Conservation (phyloP, 2,797 vertebrate species). For the Darevskia mixta region DNA sequence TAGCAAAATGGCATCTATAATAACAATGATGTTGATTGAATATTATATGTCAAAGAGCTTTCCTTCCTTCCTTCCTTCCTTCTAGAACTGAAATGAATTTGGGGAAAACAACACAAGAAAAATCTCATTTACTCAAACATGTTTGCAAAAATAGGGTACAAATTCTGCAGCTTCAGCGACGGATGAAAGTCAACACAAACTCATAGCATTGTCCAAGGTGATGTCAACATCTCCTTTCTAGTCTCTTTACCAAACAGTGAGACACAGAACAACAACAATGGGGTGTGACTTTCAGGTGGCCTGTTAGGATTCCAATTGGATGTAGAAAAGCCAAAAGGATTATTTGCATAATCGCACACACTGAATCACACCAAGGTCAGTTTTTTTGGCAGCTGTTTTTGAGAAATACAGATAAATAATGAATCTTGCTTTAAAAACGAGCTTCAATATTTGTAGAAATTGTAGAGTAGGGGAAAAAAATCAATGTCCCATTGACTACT, state of each 20-base stretch:
- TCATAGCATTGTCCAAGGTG: conserved; percentile 64
- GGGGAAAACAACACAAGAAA: background rate
- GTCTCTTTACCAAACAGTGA: conserved; percentile 67
- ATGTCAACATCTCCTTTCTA: conserved; percentile 65
- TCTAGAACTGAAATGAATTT: background rate
- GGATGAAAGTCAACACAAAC: conserved; percentile 71
- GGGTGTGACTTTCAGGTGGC: conserved; percentile 52
- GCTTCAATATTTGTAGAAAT: conserved; percentile 83
- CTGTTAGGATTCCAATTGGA: conserved; percentile 49
- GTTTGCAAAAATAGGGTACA: conserved; percentile 34
- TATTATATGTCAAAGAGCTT: accelerated
- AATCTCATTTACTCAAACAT: background rate
- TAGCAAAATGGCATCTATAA: conserved; percentile 19
- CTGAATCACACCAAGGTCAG: conserved; percentile 27
- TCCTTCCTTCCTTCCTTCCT: background rate
- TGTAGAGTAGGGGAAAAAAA: conserved; percentile 79
- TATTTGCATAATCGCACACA: conserved; percentile 62
- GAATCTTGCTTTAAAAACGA: conserved; percentile 79
- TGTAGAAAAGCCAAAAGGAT: conserved; percentile 38
- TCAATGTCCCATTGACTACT: conserved; percentile 84
- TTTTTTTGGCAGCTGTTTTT: conserved; percentile 67
- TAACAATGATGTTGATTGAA: background rate
- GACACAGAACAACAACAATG: conserved; percentile 46
- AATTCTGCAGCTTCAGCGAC: conserved; percentile 63
- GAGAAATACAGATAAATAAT: conserved; percentile 82